phyloP scores from a whole-genome alignment of 2,888 invertebrate genomes.

The Drosophila bunnanda region DNA sequence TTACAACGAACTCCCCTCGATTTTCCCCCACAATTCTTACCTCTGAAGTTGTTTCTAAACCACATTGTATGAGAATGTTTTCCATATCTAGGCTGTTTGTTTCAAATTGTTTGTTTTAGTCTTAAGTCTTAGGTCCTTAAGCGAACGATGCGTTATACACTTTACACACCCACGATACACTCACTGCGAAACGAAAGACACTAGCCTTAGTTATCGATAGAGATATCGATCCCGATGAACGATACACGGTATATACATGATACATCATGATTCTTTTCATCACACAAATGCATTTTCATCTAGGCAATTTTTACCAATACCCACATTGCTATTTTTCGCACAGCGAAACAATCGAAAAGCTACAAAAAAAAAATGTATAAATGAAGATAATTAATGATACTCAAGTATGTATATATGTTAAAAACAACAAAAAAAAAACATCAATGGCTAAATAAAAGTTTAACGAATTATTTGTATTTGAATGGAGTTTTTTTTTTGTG shows the following conservation, averaged over 20 bases:
- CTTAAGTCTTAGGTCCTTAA: slow-evolving; percentile 68
- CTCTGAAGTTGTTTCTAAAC: slow-evolving; percentile 59
- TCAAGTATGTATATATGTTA: slow-evolving; percentile 59
- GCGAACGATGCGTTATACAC: slow-evolving; percentile 75
- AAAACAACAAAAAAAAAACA: slow-evolving; percentile 48
- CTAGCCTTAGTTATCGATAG: slow-evolving; percentile 50
- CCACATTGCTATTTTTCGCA: slow-evolving; percentile 65
- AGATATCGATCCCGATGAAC: slow-evolving; percentile 30
- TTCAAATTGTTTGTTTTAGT: slow-evolving; percentile 75
- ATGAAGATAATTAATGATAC: slow-evolving; percentile 58
- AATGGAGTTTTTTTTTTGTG: neutral
- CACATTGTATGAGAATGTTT: slow-evolving; percentile 55
- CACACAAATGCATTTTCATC: slow-evolving; percentile 65
- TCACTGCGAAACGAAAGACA: slow-evolving; percentile 26
- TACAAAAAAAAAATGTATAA: slow-evolving; percentile 36
- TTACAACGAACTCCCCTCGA: slow-evolving; percentile 52
- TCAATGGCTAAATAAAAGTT: slow-evolving; percentile 69
- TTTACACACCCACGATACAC: slow-evolving; percentile 33
- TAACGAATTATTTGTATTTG: slow-evolving; percentile 46
- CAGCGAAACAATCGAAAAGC: slow-evolving; percentile 33
- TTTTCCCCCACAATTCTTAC: slow-evolving; percentile 49
- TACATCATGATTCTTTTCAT: slow-evolving; percentile 42
- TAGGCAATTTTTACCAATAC: slow-evolving; percentile 55
- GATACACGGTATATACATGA: slow-evolving; percentile 27
- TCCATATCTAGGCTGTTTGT: slow-evolving; percentile 78